Base-by-base conservation (phyloP, 2,113 vertebrate genomes). In the Misgurnus mizolepis region DNA sequence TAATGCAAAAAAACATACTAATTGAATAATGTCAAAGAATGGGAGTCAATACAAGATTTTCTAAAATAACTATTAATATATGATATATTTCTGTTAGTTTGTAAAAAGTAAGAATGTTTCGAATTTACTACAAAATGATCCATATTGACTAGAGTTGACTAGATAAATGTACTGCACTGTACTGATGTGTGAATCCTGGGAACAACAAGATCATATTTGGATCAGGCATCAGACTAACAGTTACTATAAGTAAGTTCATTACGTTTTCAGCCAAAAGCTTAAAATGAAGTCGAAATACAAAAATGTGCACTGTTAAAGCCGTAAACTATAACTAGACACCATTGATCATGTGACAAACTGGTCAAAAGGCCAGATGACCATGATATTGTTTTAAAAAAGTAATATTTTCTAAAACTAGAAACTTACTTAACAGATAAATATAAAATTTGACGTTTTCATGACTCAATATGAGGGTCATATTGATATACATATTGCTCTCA, bases 181-280 rank as follows among this genome's bases (percentile, higher is more conserved):
- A 55, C 5, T 47, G 67, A 45, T 74, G 67, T 73, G 68, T 81
- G 79, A 67, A 53, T 67, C 68, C 34, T 71, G 73, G 76, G 1
- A 22, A 0, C 3, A 55, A 34, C 10, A 76, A 69, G 55, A 49
- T 80, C 0, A 60, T 81, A 69, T 85, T 83, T 69, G 69, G 69
- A 18, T 12, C 53, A 15, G 82, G 81, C 62, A 70, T 55, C 22
- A 45, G 22, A 49, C 49, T 78, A 15, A 64, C 68, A 11, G 15
- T 83, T 61, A 18, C 47, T n/a, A 58, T 56, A 39, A 56, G 71
- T 80, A 34, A 83, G 78, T 83, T 62, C 5, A 12, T n/a, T 17
- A 5, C 0, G 5, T 73, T 58, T 72, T 22, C 5, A n/a, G 6
- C 5, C 17, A 58, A 7, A 8, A 58, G 6, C 7, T 15, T n/a